phyloP scores from a whole-genome alignment of 2,888 invertebrate species.

The Suillia variegata region DNA sequence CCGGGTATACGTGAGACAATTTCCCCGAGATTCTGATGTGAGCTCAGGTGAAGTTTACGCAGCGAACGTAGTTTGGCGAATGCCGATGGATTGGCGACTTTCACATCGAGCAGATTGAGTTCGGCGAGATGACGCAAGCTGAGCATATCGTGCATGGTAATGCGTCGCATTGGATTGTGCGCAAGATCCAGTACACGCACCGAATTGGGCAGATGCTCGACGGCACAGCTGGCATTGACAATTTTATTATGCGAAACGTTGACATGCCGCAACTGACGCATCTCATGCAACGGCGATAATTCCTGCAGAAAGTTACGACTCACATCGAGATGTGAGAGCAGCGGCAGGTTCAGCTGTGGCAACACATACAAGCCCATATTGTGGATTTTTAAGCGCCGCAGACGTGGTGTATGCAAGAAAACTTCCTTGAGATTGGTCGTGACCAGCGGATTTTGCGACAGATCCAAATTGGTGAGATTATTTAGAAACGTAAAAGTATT shows the following conservation, averaged over 20 bases:
- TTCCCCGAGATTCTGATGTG: conserved; percentile 74
- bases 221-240: conserved; percentile 73
- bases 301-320: conserved; percentile 77
- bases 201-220: conserved; percentile 74
- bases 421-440: conserved; percentile 86
- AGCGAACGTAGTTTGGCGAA: conserved; percentile 75
- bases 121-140: conserved; percentile 72
- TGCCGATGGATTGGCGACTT: conserved; percentile 76
- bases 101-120: conserved; percentile 74
- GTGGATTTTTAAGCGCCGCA: conserved; percentile 77
- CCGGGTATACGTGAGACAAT: conserved; percentile 75
- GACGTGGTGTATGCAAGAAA: conserved; percentile 82
- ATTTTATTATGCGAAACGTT: conserved; percentile 80
- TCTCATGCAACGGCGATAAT: conserved; percentile 73
- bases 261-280: conserved; percentile 74
- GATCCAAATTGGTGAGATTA: conserved; percentile 77
- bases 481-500: conserved; percentile 85
- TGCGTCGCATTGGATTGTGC: conserved; percentile 79
- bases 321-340: conserved; percentile 79
- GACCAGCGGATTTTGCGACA: conserved; percentile 79
- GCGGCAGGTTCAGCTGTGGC: conserved; percentile 77
- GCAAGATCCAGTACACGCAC: conserved; percentile 80
- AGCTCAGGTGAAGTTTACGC: conserved; percentile 76
- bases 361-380: conserved; percentile 77
- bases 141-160: conserved; percentile 66